Base-by-base conservation (phyloP, 2,888 invertebrate genomes). In the Pediacus dermestoides region DNA sequence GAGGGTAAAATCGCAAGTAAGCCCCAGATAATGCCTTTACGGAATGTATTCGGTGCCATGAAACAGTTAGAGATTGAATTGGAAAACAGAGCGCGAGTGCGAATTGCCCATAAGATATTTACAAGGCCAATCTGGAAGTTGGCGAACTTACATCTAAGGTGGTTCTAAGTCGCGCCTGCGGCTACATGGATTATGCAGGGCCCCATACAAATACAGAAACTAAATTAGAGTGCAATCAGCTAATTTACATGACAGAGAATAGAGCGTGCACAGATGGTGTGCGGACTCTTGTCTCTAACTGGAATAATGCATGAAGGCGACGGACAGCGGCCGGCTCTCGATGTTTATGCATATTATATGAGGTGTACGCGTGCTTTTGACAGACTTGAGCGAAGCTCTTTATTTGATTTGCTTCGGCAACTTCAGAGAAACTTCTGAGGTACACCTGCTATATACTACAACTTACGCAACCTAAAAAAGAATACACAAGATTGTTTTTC, bases 281-380 rank as follows among this genome's bases (percentile, higher is more conserved):
- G 41, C 50, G 44, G 28, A 42, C 57, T 54, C 50, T 50, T 50
- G 50, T 47, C 50, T 48, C 48, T 32, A 34, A 39, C 27, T 39
- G 57, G 65, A 66, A 66, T 66, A 63, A 66, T 66, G 64, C 64
- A 66, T 66, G 66, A 55, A 61, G 59, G 56, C 57, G 57, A 55
- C 58, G 61, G 62, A 57, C 60, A 50, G 50, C 46, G 49, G 51
- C 49, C 54, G 44, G 34, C 32, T 40, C 48, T 39, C 45, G 28
- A 28, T 57, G 51, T 61, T 60, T 61, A 60, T 60, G 64, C 64
- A 64, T 64, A 61, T 61, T 60, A 58, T 53, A 63, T 62, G 55
- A 60, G 60, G 44, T 52, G 51, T 50, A 44, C 52, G 57, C 57
- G 53, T 58, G 60, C 58, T 59, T 53, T 52, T 60, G 60, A 59